These are phyloP conservation scores for Phorcus lineatus DNA, from an alignment of 2,888 invertebrate species.

Conservation along the genomic window DNA sequence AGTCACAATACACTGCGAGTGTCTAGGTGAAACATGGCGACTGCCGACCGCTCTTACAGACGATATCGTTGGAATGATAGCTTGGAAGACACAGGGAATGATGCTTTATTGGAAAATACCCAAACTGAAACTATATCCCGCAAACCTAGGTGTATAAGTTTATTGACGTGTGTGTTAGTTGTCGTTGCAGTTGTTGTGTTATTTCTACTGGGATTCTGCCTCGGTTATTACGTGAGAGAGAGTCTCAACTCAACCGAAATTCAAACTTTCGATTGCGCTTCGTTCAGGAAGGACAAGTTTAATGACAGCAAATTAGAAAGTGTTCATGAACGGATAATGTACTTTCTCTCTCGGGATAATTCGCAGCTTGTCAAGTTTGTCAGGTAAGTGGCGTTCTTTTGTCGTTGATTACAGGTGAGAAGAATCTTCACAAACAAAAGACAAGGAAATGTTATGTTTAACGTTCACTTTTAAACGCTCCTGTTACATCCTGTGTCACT, in stretches of 20 bases:
- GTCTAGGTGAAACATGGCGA: background rate
- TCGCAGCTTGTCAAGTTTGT: slow-evolving; percentile 44
- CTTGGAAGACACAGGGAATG: background rate
- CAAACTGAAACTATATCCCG: slow-evolving; percentile 33
- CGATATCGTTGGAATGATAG: slow-evolving; percentile 2
- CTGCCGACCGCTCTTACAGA: background rate
- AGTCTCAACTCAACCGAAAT: slow-evolving; percentile 32
- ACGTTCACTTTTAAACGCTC: too few relatives aligned
- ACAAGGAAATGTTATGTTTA: too few relatives aligned
- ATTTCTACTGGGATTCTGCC: slow-evolving; percentile 58
- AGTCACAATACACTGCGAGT: too few relatives aligned
- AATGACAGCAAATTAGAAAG: slow-evolving; percentile 42
- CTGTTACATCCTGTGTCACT: too few relatives aligned
- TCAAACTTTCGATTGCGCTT: slow-evolving; percentile 21
- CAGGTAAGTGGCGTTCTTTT: slow-evolving; percentile 43
- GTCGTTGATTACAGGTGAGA: too few relatives aligned
- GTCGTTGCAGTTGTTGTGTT: slow-evolving; percentile 52
- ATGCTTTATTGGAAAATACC: background rate
- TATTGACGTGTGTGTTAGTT: slow-evolving; percentile 53
- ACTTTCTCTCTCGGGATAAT: slow-evolving; percentile 50
- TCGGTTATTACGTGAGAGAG: slow-evolving; percentile 62
- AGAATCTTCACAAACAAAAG: too few relatives aligned
- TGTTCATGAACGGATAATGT: slow-evolving; percentile 60
- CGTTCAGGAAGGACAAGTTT: slow-evolving; percentile 43
- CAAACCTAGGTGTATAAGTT: slow-evolving; percentile 44